Evolutionary conservation across 2,888 invertebrate species (phyloP), one percentile per base, ranked within the genome.

Genomic region (Salpingus planirostris): DNA sequence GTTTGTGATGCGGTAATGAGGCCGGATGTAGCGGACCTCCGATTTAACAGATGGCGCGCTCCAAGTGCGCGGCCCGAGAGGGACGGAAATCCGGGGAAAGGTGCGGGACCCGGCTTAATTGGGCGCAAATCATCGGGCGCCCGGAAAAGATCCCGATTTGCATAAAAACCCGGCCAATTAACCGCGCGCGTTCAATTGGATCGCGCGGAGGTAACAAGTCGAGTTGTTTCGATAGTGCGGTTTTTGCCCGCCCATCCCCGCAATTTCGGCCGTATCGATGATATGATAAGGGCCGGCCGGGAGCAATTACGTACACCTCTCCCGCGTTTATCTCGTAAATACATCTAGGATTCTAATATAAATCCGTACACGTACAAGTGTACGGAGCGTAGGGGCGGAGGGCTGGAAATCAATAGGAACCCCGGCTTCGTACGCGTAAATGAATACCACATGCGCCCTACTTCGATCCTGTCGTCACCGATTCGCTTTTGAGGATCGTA

Each of bases 391-490:
- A 33, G 44, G 47, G 42, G 47, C 40, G 48, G 43, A 46, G 52
- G 44, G 43, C 39, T 50, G 45, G 50, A 54, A 54, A 54, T 54
- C 54, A 52, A 54, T 54, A 54, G 47, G 43, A 45, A 48, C 48
- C 47, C 45, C 50, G 50, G 52, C 52, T 52, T 49, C 46, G 50
- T 52, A 52, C 53, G 54, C 53, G 54, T 52, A 54, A 54, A 54
- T 54, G 54, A 54, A 52, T 54, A 54, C 54, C 54, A 54, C 54
- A 54, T 54, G 54, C 54, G 54, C 53, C 47, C 49, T 54, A 50
- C 52, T 46, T 47, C 50, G 46, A 48, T 44, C 40, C 46, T 37
- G 47, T 49, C 47, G 46, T 46, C 48, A 44, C 47, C 38, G 43
- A 48, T 44, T 50, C 44, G 43, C 44, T 50, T 49, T 49, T 45